Conservation (phyloP, 2,888 invertebrate species). For the Thysanoteuthis rhombus region DNA sequence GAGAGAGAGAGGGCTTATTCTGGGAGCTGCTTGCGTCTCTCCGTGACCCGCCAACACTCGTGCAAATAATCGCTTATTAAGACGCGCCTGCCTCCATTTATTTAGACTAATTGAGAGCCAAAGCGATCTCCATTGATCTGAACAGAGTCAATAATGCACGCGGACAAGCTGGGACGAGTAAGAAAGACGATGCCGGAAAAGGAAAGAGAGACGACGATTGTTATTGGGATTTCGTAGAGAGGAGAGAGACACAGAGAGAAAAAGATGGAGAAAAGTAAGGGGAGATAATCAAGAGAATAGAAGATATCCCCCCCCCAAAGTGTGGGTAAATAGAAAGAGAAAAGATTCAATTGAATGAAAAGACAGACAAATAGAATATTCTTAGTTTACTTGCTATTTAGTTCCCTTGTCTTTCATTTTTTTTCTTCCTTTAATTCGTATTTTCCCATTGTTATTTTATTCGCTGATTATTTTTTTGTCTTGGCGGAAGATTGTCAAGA, state of each 20-base stretch:
- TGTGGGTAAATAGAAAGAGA: not conserved
- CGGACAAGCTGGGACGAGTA: conserved; percentile 13
- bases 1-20: not conserved
- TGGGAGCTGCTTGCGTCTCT: not conserved
- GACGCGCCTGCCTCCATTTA: conserved; percentile 13
- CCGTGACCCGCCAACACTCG: conserved; percentile 17
- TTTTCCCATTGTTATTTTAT: not conserved
- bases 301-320: not conserved
- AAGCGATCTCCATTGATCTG: conserved; percentile 19
- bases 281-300: not conserved
- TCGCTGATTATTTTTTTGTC: not conserved
- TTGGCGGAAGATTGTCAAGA: not conserved
- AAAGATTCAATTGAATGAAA: not conserved
- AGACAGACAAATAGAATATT: not conserved
- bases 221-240: not conserved
- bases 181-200: not conserved
- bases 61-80: conserved; percentile 29
- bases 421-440: not conserved
- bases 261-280: not conserved
- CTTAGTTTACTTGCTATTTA: not conserved
- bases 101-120: conserved; percentile 29
- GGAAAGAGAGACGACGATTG: not conserved
- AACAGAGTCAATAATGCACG: conserved; percentile 21
- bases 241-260: not conserved
- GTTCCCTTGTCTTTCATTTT: not conserved